Evolutionary conservation across 2,113 vertebrate genomes (phyloP).

Genomic region (Nesospiza acunhae): DNA sequence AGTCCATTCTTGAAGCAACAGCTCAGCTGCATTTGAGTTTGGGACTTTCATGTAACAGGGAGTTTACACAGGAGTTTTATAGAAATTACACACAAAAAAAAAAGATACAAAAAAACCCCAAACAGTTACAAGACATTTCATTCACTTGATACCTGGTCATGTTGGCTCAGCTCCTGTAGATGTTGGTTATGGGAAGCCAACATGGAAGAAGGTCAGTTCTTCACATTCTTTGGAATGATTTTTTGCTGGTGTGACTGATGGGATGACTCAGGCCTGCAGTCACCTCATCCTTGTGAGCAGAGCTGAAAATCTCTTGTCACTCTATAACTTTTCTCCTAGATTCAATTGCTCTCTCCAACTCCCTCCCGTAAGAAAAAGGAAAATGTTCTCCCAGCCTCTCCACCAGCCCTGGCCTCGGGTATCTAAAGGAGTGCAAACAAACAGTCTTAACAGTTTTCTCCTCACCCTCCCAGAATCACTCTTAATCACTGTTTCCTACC

Average conservation of each 20-base stretch:
- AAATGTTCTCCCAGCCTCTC: neutral
- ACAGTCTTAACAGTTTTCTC: neutral
- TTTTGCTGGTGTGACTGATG: neutral
- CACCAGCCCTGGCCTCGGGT: neutral
- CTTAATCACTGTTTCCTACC: neutral
- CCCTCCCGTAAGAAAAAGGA: neutral
- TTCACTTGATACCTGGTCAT: neutral
- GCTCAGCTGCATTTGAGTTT: neutral
- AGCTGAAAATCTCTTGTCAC: neutral
- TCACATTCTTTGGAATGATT: neutral
- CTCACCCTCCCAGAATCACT: neutral
- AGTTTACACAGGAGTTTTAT: neutral
- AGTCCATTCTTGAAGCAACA: neutral
- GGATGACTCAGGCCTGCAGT: neutral
- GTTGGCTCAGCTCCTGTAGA: neutral
- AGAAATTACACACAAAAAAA: neutral
- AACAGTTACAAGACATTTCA: neutral
- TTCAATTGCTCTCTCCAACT: neutral
- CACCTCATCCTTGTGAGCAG: neutral
- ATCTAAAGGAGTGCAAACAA: neutral
- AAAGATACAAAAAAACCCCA: neutral
- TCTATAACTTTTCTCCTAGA: neutral
- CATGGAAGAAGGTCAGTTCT: neutral
- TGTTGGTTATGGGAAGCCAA: neutral
- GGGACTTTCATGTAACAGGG: neutral